phyloP scores from a whole-genome alignment of 2,797 vertebrate species.

The Acipenser transmontanus region DNA sequence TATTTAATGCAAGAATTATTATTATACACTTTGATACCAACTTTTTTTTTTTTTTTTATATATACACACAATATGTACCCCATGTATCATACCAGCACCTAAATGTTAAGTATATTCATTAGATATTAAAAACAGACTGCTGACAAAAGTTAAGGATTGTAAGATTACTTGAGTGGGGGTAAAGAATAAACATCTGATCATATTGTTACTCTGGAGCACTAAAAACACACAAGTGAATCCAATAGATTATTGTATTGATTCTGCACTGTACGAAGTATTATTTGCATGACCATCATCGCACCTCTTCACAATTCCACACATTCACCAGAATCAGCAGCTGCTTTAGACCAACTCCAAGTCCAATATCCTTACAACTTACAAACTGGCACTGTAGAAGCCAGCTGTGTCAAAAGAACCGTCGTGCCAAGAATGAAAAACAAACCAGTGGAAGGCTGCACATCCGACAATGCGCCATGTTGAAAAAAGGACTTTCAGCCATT shows the following conservation, averaged over 20 bases:
- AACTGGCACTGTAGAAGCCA: slow-evolving; percentile 53
- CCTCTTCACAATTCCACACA: slow-evolving; percentile 72
- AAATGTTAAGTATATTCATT: slow-evolving; percentile 75
- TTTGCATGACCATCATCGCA: slow-evolving; percentile 84
- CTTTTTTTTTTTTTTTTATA: slow-evolving; percentile 59
- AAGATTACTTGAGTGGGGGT: slow-evolving; percentile 43
- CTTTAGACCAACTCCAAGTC: slow-evolving; percentile 59
- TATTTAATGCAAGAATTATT: slow-evolving; percentile 68
- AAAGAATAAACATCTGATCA: slow-evolving; percentile 54
- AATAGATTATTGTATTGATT: slow-evolving; percentile 61
- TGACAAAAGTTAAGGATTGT: slow-evolving; percentile 61
- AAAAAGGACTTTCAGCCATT: slow-evolving; percentile 49
- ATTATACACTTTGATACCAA: slow-evolving; percentile 45
- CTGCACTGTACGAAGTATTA: slow-evolving; percentile 62
- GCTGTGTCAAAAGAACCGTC: slow-evolving; percentile 48
- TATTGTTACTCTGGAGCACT: slow-evolving; percentile 73
- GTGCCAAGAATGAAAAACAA: slow-evolving; percentile 38
- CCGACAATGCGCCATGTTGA: slow-evolving; percentile 50
- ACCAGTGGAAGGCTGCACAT: slow-evolving; percentile 55
- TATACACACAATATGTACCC: slow-evolving; percentile 67
- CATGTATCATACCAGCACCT: slow-evolving; percentile 67
- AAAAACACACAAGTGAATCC: slow-evolving; percentile 66
- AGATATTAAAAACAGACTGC: slow-evolving; percentile 55
- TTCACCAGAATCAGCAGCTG: slow-evolving; percentile 75
- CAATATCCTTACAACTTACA: slow-evolving; percentile 54